phyloP scores from a whole-genome alignment of 2,888 invertebrate species.

The Andrena dorsata region DNA sequence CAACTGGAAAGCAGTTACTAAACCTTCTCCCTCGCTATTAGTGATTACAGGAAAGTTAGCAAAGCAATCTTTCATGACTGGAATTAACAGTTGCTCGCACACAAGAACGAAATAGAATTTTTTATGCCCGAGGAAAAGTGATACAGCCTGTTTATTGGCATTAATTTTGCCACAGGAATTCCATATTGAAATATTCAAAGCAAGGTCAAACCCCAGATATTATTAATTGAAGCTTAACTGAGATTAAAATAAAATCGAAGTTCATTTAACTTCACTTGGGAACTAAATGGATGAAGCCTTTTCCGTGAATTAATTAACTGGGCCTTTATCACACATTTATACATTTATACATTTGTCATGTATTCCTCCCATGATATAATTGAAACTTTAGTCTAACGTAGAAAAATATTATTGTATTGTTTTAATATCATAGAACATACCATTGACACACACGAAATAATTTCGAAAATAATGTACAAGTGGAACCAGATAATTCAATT shows the following conservation, averaged over 20 bases:
- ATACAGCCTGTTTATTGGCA: not conserved
- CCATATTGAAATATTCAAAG: not conserved
- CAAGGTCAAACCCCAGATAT: not conserved
- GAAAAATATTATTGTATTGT: not conserved
- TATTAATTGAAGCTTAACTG: slow-evolving; percentile 13
- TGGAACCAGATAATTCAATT: not conserved
- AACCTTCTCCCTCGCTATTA: too few relatives aligned
- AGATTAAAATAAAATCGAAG: slow-evolving; percentile 26
- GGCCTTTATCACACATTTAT: slow-evolving; percentile 1
- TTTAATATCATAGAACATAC: not conserved
- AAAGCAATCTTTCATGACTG: too few relatives aligned
- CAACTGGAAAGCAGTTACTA: too few relatives aligned
- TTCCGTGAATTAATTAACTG: not conserved
- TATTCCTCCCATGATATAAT: not conserved
- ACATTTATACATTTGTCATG: not conserved
- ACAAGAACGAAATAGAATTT: not conserved
- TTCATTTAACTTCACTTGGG: slow-evolving; percentile 22
- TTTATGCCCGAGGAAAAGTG: not conserved
- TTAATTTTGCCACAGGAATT: not conserved
- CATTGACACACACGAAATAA: not conserved
- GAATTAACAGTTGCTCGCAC: not conserved
- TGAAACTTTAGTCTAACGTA: not conserved
- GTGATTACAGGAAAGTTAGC: too few relatives aligned
- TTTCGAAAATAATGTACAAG: not conserved
- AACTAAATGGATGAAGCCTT: not conserved